Conservation (phyloP, 2,797 vertebrate genomes). For the Muscicapa comitata region DNA sequence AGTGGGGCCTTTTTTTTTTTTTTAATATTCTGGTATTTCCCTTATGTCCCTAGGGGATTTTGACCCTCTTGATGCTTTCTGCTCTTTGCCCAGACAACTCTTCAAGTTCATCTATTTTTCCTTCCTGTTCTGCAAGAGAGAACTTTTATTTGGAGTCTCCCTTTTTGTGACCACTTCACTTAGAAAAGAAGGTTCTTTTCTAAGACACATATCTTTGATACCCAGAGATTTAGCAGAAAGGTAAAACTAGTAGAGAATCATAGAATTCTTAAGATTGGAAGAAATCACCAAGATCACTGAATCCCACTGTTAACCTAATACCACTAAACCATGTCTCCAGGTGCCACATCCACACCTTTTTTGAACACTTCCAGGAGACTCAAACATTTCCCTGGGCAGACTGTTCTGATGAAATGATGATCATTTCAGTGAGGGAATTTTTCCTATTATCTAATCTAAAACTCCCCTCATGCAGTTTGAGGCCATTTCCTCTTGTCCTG, state of each 20-base stretch:
- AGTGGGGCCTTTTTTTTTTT: background rate
- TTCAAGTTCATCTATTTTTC: background rate
- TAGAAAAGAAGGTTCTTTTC: background rate
- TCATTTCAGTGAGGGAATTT: background rate
- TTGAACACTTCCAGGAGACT: background rate
- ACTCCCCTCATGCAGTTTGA: background rate
- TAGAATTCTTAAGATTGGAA: background rate
- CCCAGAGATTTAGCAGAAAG: background rate
- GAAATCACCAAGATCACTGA: background rate
- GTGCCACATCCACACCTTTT: background rate
- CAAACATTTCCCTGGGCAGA: background rate
- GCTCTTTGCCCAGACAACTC: background rate
- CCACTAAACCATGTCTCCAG: background rate
- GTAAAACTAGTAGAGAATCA: background rate
- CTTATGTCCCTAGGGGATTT: slow-evolving; percentile 38
- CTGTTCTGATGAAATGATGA: background rate
- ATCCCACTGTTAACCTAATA: background rate
- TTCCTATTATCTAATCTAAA: background rate
- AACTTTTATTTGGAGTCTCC: slow-evolving; percentile 22
- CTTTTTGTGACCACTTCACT: background rate
- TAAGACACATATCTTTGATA: background rate
- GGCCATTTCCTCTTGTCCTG: background rate
- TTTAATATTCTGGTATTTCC: slow-evolving; percentile 45
- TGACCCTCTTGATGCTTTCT: slow-evolving; percentile 5
- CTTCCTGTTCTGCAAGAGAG: slow-evolving; percentile 15